These are phyloP conservation scores for Orientallactaga bullata DNA, from an alignment of 2,113 vertebrate genomes.

Conservation along the genomic window DNA sequence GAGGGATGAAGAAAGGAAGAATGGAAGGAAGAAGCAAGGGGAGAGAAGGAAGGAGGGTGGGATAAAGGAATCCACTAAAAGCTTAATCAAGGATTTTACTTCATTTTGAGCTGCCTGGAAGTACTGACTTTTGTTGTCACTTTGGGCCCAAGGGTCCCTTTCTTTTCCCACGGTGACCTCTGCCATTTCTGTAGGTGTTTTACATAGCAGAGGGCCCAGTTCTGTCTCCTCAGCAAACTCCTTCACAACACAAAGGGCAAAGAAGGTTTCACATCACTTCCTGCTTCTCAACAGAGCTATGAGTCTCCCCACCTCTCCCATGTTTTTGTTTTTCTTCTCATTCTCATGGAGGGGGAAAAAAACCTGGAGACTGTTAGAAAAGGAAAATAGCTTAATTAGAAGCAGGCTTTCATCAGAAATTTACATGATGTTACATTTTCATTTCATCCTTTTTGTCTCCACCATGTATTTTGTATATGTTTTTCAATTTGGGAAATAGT, in stretches of 20 bases:
- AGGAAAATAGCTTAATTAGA: constrained; percentile 75
- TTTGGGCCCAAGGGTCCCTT: constrained; percentile 64
- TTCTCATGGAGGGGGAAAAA: constrained; percentile 28
- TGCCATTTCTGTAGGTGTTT: constrained; percentile 71
- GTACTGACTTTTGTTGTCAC: constrained; percentile 62
- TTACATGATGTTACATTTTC: neutral
- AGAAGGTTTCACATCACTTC: constrained; percentile 60
- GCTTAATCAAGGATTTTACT: rapidly evolving
- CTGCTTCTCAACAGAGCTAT: constrained; percentile 33
- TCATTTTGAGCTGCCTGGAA: constrained; percentile 55
- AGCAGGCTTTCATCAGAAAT: constrained; percentile 64
- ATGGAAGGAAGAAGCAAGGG: rapidly evolving
- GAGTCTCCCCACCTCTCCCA: neutral
- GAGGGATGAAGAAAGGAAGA: rapidly evolving
- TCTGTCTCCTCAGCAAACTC: constrained; percentile 59
- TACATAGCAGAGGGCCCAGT: constrained; percentile 35
- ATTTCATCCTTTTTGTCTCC: neutral
- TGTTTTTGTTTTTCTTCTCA: constrained; percentile 62
- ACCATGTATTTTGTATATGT: neutral
- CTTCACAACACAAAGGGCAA: constrained; percentile 68
- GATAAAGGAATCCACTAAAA: neutral
- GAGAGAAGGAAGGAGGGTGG: rapidly evolving
- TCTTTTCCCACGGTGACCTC: constrained; percentile 80
- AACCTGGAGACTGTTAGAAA: constrained; percentile 60
- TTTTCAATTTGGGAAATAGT: neutral